phyloP scores from a whole-genome alignment of 2,797 vertebrate species.

The Poecilia velifera region DNA sequence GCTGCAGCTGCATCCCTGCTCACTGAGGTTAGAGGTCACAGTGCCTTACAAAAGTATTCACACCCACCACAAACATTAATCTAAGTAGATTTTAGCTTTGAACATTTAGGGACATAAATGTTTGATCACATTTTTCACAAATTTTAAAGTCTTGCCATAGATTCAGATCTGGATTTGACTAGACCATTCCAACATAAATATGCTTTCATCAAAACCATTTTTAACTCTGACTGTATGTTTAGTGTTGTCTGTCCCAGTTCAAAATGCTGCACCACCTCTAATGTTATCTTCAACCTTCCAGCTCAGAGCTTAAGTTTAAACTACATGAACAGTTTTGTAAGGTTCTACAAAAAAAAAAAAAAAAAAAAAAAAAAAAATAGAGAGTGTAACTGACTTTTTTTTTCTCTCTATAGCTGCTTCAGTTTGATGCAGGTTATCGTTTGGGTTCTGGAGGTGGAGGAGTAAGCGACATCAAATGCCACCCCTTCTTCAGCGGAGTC shows the following conservation, averaged over 20 bases:
- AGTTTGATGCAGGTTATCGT: constrained; percentile 88
- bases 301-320: background rate
- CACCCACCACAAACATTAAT: background rate
- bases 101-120: background rate
- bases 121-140: background rate
- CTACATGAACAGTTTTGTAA: background rate
- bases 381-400: background rate
- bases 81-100: background rate
- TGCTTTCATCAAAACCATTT: background rate
- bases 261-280: background rate
- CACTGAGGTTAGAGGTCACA: constrained; percentile 83
- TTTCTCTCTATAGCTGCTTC: constrained; percentile 84
- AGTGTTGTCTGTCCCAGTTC: background rate
- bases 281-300: background rate
- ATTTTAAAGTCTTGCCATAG: background rate
- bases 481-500: constrained; percentile 91
- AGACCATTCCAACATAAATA: background rate
- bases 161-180: background rate
- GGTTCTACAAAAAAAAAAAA: background rate
- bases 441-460: constrained; percentile 89
- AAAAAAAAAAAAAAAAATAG: no score
- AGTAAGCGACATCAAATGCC: constrained; percentile 90
- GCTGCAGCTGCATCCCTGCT: constrained; percentile 88
- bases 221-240: background rate
- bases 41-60: background rate